A percentile compares a stretch with the other conserved stretches of the same genome.
phyloP scores from a whole-genome alignment of 2,113 vertebrate genomes.

The Erythrocercus mccallii region DNA sequence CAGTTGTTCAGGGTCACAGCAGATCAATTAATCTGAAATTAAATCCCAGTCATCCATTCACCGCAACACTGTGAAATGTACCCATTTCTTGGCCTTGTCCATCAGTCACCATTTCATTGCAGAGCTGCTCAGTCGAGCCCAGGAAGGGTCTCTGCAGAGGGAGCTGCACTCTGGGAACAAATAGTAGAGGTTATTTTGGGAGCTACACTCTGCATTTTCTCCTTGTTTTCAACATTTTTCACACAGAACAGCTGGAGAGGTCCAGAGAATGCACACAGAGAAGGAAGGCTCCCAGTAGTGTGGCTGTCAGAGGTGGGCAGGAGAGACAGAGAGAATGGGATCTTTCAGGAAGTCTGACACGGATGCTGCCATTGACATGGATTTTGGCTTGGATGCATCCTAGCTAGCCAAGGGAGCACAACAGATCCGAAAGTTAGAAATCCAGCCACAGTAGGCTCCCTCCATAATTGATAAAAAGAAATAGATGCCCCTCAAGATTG shows the following conservation, averaged over 20 bases:
- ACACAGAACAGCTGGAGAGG: neutral
- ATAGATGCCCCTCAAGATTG: neutral
- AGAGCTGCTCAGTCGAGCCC: fast-evolving
- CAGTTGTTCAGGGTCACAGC: neutral
- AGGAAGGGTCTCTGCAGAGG: neutral
- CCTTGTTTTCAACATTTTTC: neutral
- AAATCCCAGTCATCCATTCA: neutral
- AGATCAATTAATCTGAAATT: neutral
- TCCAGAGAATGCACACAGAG: neutral
- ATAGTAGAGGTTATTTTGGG: neutral
- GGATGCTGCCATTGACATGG: neutral
- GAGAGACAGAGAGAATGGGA: neutral
- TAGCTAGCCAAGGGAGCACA: neutral
- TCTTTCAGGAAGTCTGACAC: neutral
- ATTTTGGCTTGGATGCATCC: neutral
- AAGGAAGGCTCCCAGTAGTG: neutral
- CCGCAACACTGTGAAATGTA: neutral
- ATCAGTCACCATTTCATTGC: neutral
- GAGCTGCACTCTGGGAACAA: neutral
- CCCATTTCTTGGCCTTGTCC: neutral
- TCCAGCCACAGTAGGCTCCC: neutral
- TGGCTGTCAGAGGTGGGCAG: neutral
- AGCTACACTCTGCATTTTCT: neutral
- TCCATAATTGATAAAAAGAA: neutral
- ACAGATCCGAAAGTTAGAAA: neutral